Evolutionary conservation across 2,113 vertebrate species (phyloP).

Genomic region (Chrysemys picta): DNA sequence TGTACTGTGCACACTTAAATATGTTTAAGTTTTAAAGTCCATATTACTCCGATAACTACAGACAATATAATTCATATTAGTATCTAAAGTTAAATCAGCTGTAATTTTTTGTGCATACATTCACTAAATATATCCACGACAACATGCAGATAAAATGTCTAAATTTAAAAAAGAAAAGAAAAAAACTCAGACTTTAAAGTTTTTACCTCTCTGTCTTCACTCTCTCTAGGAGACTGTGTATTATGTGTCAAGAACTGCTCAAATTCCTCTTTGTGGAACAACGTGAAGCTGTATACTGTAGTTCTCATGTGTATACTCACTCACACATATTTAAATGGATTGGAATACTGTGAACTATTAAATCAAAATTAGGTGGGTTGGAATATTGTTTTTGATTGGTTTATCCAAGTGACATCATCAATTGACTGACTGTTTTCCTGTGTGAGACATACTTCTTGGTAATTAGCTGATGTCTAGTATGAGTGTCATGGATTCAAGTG

Average conservation of each 20-base stretch:
- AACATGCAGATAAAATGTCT: conserved; percentile 68
- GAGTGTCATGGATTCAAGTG: conserved; percentile 68
- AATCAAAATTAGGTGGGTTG: conserved; percentile 77
- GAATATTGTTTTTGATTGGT: conserved; percentile 80
- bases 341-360: conserved; percentile 75
- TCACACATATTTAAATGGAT: conserved; percentile 77
- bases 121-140: conserved; percentile 9
- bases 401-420: conserved; percentile 80
- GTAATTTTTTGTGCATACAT: conserved; percentile 40
- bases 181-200: conserved; percentile 65
- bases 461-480: conserved; percentile 81
- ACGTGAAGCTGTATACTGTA: conserved; percentile 83
- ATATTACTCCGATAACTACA: conserved; percentile 25
- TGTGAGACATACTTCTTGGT: conserved; percentile 83
- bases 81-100: conserved; percentile 61
- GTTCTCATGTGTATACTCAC: conserved; percentile 79
- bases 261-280: conserved; percentile 78
- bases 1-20: neutral
- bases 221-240: conserved; percentile 75
- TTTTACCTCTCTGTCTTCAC: conserved; percentile 78
- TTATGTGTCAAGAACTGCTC: conserved; percentile 76
- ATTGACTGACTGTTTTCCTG: conserved; percentile 84
- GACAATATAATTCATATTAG: conserved; percentile 26
- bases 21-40: neutral
- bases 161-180: conserved; percentile 61